These are phyloP conservation scores for Autographa pulchrina DNA, from an alignment of 2,888 invertebrate species.

Conservation along the genomic window DNA sequence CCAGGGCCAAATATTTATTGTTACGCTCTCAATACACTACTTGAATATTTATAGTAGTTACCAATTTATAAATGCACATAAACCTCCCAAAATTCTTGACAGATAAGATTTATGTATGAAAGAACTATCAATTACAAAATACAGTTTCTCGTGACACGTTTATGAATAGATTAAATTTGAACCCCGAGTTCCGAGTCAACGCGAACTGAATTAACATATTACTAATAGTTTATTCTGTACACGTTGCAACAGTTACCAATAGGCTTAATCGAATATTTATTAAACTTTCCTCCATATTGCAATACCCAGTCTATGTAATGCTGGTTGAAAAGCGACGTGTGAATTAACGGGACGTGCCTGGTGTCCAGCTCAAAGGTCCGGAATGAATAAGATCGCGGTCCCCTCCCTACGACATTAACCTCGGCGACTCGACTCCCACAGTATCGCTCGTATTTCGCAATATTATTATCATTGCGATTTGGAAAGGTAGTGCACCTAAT, in stretches of 20 bases:
- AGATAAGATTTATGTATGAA: not conserved
- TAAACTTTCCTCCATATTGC: constrained; percentile 16
- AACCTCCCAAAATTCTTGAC: not conserved
- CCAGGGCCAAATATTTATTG: too few species aligned
- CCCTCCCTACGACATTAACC: constrained; percentile 56
- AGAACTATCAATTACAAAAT: not conserved
- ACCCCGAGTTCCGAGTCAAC: constrained; percentile 1
- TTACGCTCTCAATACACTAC: too few species aligned
- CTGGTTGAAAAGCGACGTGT: constrained; percentile 46
- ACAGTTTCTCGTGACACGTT: not conserved
- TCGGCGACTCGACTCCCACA: constrained; percentile 62
- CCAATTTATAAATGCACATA: not conserved
- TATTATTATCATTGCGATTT: constrained; percentile 81
- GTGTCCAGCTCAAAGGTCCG: constrained; percentile 49
- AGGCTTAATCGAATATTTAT: constrained; percentile 15
- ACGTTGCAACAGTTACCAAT: constrained; percentile 15
- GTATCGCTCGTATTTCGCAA: constrained; percentile 75
- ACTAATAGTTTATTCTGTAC: constrained; percentile 42
- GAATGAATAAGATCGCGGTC: constrained; percentile 36
- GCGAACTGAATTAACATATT: constrained; percentile 40
- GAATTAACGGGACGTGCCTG: constrained; percentile 41
- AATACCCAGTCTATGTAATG: constrained; percentile 30
- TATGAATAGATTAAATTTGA: constrained; percentile 4
- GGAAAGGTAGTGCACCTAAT: constrained; percentile 78
- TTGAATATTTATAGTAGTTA: too few species aligned